Conservation (phyloP, 2,888 invertebrate species). For the Phengaris arion region DNA sequence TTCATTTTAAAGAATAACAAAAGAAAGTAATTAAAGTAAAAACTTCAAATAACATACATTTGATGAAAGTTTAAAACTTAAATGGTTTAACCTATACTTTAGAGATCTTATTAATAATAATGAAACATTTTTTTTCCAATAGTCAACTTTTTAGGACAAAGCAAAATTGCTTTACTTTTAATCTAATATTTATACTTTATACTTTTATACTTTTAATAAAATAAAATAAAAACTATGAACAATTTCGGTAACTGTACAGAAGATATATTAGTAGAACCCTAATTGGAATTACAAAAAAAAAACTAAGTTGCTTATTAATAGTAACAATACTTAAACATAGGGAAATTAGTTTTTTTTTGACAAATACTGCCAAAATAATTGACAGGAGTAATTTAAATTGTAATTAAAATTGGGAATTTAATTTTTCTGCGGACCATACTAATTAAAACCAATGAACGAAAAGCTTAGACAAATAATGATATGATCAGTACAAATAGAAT, state of each 20-base stretch:
- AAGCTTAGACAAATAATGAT: slow-evolving; percentile 49
- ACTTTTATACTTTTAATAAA: too few relatives aligned
- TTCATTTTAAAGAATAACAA: slow-evolving; percentile 8
- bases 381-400: neutral
- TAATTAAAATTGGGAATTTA: neutral
- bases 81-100: neutral
- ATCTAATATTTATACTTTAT: too few relatives aligned
- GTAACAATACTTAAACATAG: too few relatives aligned
- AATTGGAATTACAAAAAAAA: too few relatives aligned
- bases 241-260: neutral
- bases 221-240: neutral
- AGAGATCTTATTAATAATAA: slow-evolving; percentile 34
- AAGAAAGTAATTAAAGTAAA: neutral
- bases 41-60: neutral
- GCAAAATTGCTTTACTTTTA: neutral
- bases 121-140: neutral
- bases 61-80: slow-evolving; percentile 11
- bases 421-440: slow-evolving; percentile 38
- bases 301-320: too few relatives aligned
- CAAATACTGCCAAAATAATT: neutral
- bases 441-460: slow-evolving; percentile 54
- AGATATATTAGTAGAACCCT: too few relatives aligned
- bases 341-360: neutral
- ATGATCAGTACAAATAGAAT: slow-evolving; percentile 58
- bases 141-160: neutral